Base-by-base conservation (phyloP, 2,113 vertebrate species). In the Crotalus horridus region DNA sequence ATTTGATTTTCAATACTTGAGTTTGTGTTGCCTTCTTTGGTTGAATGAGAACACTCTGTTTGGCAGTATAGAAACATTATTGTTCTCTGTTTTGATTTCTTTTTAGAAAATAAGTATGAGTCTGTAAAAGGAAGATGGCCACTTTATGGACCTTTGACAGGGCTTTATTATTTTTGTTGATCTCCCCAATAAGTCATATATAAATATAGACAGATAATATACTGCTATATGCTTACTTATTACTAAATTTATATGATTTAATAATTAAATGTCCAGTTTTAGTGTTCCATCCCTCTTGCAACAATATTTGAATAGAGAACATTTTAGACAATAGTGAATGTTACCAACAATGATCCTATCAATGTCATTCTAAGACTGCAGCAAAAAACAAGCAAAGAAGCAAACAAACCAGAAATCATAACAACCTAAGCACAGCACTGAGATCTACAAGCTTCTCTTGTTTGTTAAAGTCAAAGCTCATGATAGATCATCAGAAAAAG, bases 1-100 rank as follows among this genome's bases (percentile, higher is more conserved):
- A 95, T 95, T 90, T 95, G 56, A 93, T 94, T 87, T 95, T 74
- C 92, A 93, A 64, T 46, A 51, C 92, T 97, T 95, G 95, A 94
- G 96, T 96, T 94, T 95, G 94, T 15, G 90, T 94, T 92, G 85
- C 33, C 11, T 55, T 91, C 0, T 81, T 59, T 89, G 64, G 90
- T 6, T 94, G 88, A 95, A 95, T 55, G 48, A 94, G 93, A 95
- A 87, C 89, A 5, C 23, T 0, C 8, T 6, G 10, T 12, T 51
- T 91, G 94, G 8, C 91, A 59, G 93, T 95, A 95, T 29, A 94
- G 81, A 86, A 95, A 94, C 74, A 81, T 81, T 39, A 81, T 21
- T 81, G 7, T 21, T 81, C 20, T 43, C 17, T 81, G 33, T 43
- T 90, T 87, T 20, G 56, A 85, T 59, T 90, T 89, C 26, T 64